Percentiles rank a stretch among this genome's conserved stretches.
These are phyloP conservation scores for Anthopleura sola DNA, from an alignment of 64 coral and sea anemone species.

Conservation along the genomic window DNA sequence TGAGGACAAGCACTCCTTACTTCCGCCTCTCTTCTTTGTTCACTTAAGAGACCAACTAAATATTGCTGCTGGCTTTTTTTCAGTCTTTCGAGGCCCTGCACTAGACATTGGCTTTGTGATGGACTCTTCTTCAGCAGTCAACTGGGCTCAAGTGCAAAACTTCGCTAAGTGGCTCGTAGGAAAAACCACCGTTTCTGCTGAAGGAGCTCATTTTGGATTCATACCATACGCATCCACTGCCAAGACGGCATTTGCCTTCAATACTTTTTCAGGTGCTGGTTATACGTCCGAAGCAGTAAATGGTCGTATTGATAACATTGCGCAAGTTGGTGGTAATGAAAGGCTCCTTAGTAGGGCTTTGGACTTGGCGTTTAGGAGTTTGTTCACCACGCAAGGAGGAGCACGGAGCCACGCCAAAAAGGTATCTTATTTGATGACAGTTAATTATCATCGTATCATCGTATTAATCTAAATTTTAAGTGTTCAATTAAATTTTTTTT, in stretches of 20 bases:
- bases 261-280: slow-evolving; percentile 25
- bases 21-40: too few species aligned
- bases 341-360: slow-evolving; percentile 31
- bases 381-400: slow-evolving; percentile 38
- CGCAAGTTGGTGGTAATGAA: slow-evolving; percentile 23
- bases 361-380: slow-evolving; percentile 15
- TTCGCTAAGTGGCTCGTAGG: slow-evolving; percentile 41
- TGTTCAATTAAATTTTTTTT: too few species aligned
- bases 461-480: too few species aligned
- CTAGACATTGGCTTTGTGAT: slow-evolving; percentile 48
- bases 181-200: slow-evolving; percentile 45
- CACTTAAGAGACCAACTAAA: background rate
- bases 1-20: too few species aligned
- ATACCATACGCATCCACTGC: slow-evolving; percentile 30
- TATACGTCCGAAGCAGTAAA: slow-evolving; percentile 20
- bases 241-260: slow-evolving; percentile 33
- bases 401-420: slow-evolving; percentile 15
- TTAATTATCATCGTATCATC: too few species aligned
- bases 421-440: background rate
- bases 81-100: slow-evolving; percentile 12
- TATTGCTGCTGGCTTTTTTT: background rate
- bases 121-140: slow-evolving; percentile 35
- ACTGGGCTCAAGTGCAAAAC: slow-evolving; percentile 49
- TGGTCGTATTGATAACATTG: slow-evolving; percentile 2
- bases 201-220: slow-evolving; percentile 45